Evolutionary conservation across 2,113 vertebrate species (phyloP), one percentile per base, ranked within the genome.

Genomic region (Erythrocercus mccallii): DNA sequence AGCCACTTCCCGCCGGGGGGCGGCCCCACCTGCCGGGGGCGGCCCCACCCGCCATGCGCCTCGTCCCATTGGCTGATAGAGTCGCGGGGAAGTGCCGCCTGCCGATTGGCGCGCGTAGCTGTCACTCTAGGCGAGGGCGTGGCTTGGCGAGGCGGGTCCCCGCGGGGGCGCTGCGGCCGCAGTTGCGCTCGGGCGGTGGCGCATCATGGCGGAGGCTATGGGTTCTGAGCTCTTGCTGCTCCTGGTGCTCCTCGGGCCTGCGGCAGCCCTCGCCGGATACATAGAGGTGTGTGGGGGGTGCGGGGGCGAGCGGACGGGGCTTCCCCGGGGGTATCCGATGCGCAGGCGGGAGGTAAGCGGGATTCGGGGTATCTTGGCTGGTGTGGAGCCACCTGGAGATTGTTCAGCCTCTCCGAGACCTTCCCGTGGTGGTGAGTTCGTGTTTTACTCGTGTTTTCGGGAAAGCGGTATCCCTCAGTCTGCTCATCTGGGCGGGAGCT

Each of bases 251-350:
- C 95, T 98, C 48, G 98, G 98, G 58, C 98, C 98, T 27, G 92
- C 95, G 62, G 78, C 38, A 9, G 72, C 65, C 24, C 86, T 98
- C 84, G 97, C 98, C 54, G 98, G 98, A 8, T 99, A 99, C 44
- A 98, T 99, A 54, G 99, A 99, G 98, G 99, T 99, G 96, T 9
- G 96, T 35, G 38, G 8, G 2, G 28, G 4, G 19, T 6, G 14
- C 3, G 18, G 12, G 10, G 28, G 12, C 6, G 24, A 48, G 28
- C 24, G 23, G 42, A 6, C 8, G 42, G n/a, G 48, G 53, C 12
- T 56, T 11, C 14, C 38, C 10, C 8, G 10, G 25, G 23, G 9
- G 33, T 31, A 7, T 40, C 7, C 16, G 25, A 10, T 57, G 47
- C 38, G 28, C 33, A 17, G 14, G 38, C 16, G n/a, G 30, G 50